Conservation (phyloP, 2,888 invertebrate genomes). For the Microctonus brassicae region DNA sequence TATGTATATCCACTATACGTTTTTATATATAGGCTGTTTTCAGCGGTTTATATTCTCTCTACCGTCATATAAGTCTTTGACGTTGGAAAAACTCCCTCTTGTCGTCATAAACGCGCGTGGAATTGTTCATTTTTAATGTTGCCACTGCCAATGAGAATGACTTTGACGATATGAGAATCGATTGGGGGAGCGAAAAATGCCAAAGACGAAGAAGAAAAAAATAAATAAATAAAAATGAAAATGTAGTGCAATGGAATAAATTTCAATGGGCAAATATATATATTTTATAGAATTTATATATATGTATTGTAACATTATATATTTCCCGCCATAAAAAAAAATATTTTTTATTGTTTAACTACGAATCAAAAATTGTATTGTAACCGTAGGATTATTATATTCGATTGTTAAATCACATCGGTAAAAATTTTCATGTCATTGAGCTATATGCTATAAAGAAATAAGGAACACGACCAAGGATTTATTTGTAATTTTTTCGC, state of each 20-base stretch:
- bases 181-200: not conserved
- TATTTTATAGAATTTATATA: not conserved
- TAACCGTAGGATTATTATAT: not conserved
- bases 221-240: not conserved
- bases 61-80: not conserved
- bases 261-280: not conserved
- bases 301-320: not conserved
- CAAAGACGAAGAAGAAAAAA: not conserved
- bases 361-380: not conserved
- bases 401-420: too few species aligned
- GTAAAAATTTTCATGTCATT: too few species aligned
- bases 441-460: not conserved
- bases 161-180: conserved; percentile 1
- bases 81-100: conserved; percentile 5
- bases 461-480: too few species aligned
- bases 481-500: too few species aligned
- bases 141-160: conserved; percentile 23
- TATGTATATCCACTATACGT: conserved; percentile 18
- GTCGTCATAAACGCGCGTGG: conserved; percentile 25
- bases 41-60: conserved; percentile 27
- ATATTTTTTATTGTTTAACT: not conserved
- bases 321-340: not conserved
- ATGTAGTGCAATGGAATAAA: not conserved
- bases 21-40: conserved; percentile 19
- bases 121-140: conserved; percentile 38